Conservation (phyloP, 2,888 invertebrate species). For the Cataglyphis livida region DNA sequence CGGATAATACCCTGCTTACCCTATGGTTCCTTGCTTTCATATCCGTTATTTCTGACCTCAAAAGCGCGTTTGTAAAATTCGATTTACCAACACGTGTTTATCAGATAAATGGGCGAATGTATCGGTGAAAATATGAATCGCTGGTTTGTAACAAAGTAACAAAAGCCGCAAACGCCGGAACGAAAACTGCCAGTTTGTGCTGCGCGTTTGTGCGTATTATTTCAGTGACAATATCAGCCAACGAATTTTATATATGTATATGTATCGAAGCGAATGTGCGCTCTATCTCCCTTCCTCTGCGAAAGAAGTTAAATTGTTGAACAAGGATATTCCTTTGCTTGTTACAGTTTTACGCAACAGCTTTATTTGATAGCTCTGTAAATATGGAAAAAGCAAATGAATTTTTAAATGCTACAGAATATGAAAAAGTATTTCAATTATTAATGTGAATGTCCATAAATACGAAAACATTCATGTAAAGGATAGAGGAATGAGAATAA, state of each 20-base stretch:
- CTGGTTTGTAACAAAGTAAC: slow-evolving; percentile 47
- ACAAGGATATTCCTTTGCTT: slow-evolving; percentile 35
- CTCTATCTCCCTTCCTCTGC: background rate
- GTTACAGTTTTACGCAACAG: slow-evolving; percentile 15
- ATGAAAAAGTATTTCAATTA: slow-evolving; percentile 15
- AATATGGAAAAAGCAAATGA: slow-evolving; percentile 31
- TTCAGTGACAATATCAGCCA: slow-evolving; percentile 49
- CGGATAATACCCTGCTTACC: slow-evolving; percentile 57
- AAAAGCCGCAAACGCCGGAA: slow-evolving; percentile 49
- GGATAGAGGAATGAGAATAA: background rate
- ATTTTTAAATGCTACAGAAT: slow-evolving; percentile 6
- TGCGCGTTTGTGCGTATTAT: slow-evolving; percentile 47
- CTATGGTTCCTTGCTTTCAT: slow-evolving; percentile 44
- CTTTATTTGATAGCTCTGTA: slow-evolving; percentile 11
- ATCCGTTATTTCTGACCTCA: slow-evolving; percentile 53
- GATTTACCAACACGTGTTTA: slow-evolving; percentile 56
- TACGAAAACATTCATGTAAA: background rate
- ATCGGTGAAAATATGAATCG: slow-evolving; percentile 49
- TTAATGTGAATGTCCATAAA: background rate
- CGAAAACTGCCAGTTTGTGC: slow-evolving; percentile 44
- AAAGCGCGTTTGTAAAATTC: slow-evolving; percentile 61
- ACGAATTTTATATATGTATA: slow-evolving; percentile 34
- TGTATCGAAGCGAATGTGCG: background rate
- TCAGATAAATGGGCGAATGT: slow-evolving; percentile 46
- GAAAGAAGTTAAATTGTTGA: slow-evolving; percentile 12